A percentile compares a stretch with the other conserved stretches of the same genome.
These are phyloP conservation scores for Holacanthella duospinosa DNA, from an alignment of 2,888 invertebrate genomes.

Conservation along the genomic window DNA sequence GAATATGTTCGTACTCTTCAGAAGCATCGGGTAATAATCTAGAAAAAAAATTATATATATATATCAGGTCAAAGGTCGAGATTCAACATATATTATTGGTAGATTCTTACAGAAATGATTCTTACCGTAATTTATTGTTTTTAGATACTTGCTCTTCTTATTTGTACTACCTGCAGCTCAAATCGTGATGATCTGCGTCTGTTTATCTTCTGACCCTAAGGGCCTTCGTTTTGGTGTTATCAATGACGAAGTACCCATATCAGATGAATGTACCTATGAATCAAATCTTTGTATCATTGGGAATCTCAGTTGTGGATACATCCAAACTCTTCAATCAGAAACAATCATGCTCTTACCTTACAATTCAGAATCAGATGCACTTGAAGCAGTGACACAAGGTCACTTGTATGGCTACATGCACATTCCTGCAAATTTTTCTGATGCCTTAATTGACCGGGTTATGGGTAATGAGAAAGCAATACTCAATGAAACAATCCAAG, in stretches of 20 bases:
- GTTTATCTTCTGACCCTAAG: constrained; percentile 75
- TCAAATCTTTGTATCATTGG: constrained; percentile 10
- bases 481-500: constrained; percentile 72
- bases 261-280: neutral
- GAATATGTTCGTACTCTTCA: constrained; percentile 20
- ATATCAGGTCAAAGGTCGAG: no score
- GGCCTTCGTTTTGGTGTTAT: constrained; percentile 70
- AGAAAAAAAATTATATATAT: neutral
- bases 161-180: constrained; percentile 85
- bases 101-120: neutral
- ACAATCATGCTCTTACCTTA: neutral
- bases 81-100: no score
- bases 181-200: constrained; percentile 82
- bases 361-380: constrained; percentile 47
- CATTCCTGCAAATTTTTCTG: constrained; percentile 80
- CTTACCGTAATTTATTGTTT: neutral
- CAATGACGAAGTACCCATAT: constrained; percentile 56
- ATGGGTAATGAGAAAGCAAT: constrained; percentile 63
- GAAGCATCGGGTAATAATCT: constrained; percentile 19
- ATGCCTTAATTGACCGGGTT: constrained; percentile 68
- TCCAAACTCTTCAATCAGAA: constrained; percentile 13
- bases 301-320: constrained; percentile 23
- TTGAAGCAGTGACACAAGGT: constrained; percentile 60
- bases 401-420: constrained; percentile 78
- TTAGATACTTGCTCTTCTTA: constrained; percentile 83